Percentiles rank a stretch among this genome's conserved stretches.
Evolutionary conservation across 2,797 vertebrate genomes (phyloP).

Genomic region (Brachymystax lenok): DNA sequence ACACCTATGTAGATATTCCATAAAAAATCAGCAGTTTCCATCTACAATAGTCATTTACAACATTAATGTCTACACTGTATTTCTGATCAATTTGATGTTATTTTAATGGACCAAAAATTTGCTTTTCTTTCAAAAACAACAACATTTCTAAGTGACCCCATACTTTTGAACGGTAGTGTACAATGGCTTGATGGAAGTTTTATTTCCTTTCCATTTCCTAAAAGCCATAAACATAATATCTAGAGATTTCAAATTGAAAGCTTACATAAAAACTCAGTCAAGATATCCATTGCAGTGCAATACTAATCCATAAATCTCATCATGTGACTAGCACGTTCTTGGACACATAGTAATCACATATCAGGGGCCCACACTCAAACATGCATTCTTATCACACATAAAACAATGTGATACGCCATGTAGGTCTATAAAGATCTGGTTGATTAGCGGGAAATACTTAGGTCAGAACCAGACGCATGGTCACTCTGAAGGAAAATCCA

Average conservation of each 20-base stretch:
- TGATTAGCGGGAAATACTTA: neutral
- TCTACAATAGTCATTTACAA: too few species aligned
- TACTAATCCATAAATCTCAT: neutral
- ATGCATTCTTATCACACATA: neutral
- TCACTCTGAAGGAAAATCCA: neutral
- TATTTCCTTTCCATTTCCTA: too few species aligned
- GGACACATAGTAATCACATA: conserved; percentile 7
- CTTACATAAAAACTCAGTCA: neutral
- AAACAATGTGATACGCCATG: neutral
- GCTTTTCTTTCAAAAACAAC: too few species aligned
- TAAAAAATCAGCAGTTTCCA: too few species aligned
- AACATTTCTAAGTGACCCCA: too few species aligned
- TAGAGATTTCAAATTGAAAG: neutral
- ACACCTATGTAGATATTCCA: too few species aligned
- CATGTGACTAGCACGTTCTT: neutral
- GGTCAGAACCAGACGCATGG: conserved; percentile 6
- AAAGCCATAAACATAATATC: neutral
- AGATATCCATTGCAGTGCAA: neutral
- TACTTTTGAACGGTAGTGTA: too few species aligned
- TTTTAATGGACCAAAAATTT: too few species aligned
- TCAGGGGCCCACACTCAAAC: neutral
- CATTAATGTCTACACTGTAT: too few species aligned
- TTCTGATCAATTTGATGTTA: too few species aligned
- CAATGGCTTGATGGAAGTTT: too few species aligned
- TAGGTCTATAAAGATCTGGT: neutral